Conservation (phyloP, 2,113 vertebrate genomes). For the Heloderma charlesbogerti region DNA sequence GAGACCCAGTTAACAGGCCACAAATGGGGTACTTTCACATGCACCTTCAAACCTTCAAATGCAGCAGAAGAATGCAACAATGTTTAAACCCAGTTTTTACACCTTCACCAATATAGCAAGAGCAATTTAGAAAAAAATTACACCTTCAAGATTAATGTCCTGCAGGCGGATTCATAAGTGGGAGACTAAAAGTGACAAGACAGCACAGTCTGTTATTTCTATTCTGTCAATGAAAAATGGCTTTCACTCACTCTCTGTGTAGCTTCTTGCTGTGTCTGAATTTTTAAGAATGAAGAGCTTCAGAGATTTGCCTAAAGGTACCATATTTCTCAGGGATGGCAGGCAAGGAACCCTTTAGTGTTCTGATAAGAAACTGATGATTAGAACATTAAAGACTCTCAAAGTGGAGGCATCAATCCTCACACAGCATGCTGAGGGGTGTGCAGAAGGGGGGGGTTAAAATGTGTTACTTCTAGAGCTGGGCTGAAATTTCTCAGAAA, state of each 20-base stretch:
- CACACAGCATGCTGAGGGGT: not conserved
- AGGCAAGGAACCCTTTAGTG: conserved; percentile 31
- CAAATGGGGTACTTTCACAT: not conserved
- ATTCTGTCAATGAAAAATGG: conserved; percentile 41
- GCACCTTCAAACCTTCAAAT: not conserved
- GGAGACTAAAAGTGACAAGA: conserved; percentile 45
- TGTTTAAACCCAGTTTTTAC: conserved; percentile 13
- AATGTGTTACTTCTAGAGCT: not conserved
- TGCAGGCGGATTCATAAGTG: conserved; percentile 28
- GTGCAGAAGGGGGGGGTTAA: not conserved
- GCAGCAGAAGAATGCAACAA: conserved; percentile 38
- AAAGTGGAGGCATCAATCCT: conserved; percentile 24
- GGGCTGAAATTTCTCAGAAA: not conserved
- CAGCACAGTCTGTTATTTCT: conserved; percentile 26
- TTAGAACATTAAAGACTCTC: conserved; percentile 21
- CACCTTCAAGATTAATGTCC: conserved; percentile 56
- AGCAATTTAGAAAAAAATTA: not conserved
- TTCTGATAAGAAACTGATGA: conserved; percentile 28
- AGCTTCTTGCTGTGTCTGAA: conserved; percentile 40
- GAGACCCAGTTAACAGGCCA: not conserved
- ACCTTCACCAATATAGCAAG: not conserved
- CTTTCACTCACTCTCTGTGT: conserved; percentile 25
- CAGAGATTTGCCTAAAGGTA: conserved; percentile 38
- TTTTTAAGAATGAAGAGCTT: conserved; percentile 47
- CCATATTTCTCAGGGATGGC: not conserved